phyloP scores from a whole-genome alignment of 2,113 vertebrate species.

The Alectura lathami region DNA sequence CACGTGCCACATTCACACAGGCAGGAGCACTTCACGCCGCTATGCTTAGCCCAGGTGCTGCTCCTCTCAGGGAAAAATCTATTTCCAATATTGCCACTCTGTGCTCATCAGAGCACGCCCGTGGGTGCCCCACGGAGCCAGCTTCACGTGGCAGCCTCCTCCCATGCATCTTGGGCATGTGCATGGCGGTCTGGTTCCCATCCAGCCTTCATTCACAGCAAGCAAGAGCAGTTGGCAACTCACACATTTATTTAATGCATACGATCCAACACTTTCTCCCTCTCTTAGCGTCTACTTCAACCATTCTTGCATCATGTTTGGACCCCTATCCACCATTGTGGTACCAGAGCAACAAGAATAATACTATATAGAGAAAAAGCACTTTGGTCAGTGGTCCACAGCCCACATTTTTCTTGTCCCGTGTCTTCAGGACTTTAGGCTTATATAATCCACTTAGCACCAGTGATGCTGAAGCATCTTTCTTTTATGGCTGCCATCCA shows the following conservation, averaged over 20 bases:
- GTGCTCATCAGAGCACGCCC: not conserved
- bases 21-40: not conserved
- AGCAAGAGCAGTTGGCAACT: not conserved
- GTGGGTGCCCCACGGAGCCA: not conserved
- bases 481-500: not conserved
- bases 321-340: not conserved
- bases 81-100: not conserved
- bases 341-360: not conserved
- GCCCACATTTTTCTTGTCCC: not conserved
- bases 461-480: not conserved
- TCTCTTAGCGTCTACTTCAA: not conserved
- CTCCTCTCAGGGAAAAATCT: not conserved
- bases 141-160: not conserved
- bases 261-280: not conserved
- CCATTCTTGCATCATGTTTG: not conserved
- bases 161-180: not conserved
- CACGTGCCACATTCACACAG: not conserved
- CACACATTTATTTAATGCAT: not conserved
- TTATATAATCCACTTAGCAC: not conserved
- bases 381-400: not conserved
- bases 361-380: not conserved
- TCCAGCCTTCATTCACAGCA: not conserved
- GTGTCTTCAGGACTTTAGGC: not conserved
- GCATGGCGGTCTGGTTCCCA: rapidly evolving
- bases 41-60: not conserved